Conservation (phyloP, 2,888 invertebrate species). For the Calliopum simillimum region DNA sequence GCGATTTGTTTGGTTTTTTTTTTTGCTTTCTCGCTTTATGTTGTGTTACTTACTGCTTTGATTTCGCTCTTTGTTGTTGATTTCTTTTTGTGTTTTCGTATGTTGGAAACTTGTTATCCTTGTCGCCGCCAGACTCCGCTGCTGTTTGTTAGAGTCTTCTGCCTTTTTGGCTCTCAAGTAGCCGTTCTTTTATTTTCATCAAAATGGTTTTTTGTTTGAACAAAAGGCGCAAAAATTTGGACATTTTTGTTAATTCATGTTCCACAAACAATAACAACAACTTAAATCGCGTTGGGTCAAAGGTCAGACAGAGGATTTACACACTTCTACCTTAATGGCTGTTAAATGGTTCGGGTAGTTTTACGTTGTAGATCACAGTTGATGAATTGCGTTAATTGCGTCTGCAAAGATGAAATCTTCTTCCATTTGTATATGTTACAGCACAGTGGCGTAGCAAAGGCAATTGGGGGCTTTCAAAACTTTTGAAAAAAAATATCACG, state of each 20-base stretch:
- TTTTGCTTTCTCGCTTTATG: conserved; percentile 17
- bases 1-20: conserved; percentile 26
- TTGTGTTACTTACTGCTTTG: conserved; percentile 9
- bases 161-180: conserved; percentile 12
- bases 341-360: conserved; percentile 21
- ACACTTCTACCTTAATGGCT: conserved; percentile 48
- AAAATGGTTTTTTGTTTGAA: conserved; percentile 35
- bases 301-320: conserved; percentile 63
- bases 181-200: background rate
- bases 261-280: conserved; percentile 44
- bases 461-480: too few relatives aligned
- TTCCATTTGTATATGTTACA: too few relatives aligned
- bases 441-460: too few relatives aligned
- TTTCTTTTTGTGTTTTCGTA: conserved; percentile 5
- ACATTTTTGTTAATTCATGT: conserved; percentile 53
- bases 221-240: conserved; percentile 59
- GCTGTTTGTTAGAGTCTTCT: background rate
- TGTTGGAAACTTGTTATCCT: background rate
- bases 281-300: conserved; percentile 52
- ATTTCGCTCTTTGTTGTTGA: conserved; percentile 12
- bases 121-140: background rate
- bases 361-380: too few relatives aligned
- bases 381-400: too few relatives aligned
- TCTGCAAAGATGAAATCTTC: too few relatives aligned
- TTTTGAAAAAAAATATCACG: too few relatives aligned